Evolutionary conservation across 2,888 invertebrate genomes (phyloP), one percentile per base, ranked within the genome.

Genomic region (Aphrophora alni): DNA sequence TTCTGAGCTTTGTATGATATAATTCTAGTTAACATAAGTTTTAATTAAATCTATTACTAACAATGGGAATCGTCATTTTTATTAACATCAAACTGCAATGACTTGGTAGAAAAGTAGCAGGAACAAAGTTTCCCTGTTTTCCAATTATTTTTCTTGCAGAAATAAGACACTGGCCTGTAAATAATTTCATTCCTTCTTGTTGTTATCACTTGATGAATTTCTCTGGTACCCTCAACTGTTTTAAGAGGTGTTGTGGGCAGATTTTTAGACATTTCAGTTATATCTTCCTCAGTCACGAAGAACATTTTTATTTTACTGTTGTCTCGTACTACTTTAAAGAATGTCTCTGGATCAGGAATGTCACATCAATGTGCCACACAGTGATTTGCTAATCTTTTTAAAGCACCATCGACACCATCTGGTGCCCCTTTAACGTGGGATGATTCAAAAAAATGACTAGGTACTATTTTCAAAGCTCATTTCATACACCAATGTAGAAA

Each of bases 361-460:
- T 78, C 78, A 51, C 4, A 12, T 1, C 78, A 72, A 51, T 78
- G 78, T 0, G 73, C 73, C n/a, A 78, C 78, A 38, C 27, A 21
- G 21, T 51, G 12, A 24, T 78, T 78, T 0, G 72, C 78, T 1
- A 72, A 17, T 4, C 72, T 10, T 59, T 78, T 78, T 3, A 78
- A 24, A 51, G 68, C 69, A 4, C 77, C 77, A 0, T 69, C 77
- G 4, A 77, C 78, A 38, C 78, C 78, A 78, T 78, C 78, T 44
- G 78, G 78, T 7, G 78, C 73, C 24, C 78, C 78, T 51, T 78
- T 78, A 0, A 72, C 78, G 21, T 78, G 78, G 2, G 78, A 73
- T 2, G 78, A n/a, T 17, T 78, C 72, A 78, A 78, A 78, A 33
- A 73, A 78, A 78, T 1, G 44, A 44, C 78, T 72, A 78, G 0